Conservation (phyloP, 2,113 vertebrate genomes). For the Salvator merianae region DNA sequence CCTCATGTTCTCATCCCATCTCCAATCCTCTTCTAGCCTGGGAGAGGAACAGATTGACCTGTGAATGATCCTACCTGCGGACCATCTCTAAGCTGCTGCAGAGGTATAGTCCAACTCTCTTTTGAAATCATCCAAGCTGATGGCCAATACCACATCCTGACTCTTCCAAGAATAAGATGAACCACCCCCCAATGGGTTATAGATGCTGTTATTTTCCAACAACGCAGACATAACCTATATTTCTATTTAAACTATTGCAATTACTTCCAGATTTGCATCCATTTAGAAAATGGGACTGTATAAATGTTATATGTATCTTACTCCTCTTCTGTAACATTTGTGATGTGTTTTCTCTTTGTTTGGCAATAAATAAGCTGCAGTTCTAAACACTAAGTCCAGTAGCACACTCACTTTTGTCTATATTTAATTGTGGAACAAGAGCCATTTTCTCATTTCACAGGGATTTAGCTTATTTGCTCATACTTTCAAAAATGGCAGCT, state of each 20-base stretch:
- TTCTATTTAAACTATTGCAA: background rate
- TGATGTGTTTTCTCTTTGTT: background rate
- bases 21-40: no score
- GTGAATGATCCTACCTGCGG: no score
- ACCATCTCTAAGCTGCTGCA: no score
- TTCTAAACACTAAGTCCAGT: background rate
- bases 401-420: background rate
- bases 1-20: no score
- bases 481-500: conserved; percentile 6
- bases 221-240: background rate
- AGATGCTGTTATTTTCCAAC: background rate
- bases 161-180: no score
- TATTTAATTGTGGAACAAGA: background rate
- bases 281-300: background rate
- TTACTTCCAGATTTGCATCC: background rate
- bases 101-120: no score
- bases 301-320: background rate
- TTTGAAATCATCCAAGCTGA: no score
- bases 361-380: no score
- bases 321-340: no score
- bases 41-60: no score
- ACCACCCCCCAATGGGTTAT: no score
- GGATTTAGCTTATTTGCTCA: background rate
- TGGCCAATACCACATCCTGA: no score
- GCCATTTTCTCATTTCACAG: background rate